phyloP scores from a whole-genome alignment of 1,140 invertebrate genomes.

The Orussus abietinus region DNA sequence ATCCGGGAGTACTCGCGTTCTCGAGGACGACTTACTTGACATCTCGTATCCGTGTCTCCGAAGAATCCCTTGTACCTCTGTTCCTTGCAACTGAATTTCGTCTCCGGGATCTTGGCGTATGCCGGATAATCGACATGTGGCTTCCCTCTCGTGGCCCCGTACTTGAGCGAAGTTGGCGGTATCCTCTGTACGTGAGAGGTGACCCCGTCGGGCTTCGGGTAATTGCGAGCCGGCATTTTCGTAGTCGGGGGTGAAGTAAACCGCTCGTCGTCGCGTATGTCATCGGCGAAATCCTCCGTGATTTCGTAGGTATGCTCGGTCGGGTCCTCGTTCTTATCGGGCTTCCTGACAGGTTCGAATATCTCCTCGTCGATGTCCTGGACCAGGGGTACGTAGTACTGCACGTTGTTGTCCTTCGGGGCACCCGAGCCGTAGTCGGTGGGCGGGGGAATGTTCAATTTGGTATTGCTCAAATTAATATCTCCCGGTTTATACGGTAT shows the following conservation, averaged over 20 bases:
- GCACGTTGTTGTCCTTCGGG: constrained; percentile 26
- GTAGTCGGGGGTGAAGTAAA: constrained; percentile 23
- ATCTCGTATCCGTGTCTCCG: constrained; percentile 79
- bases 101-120: constrained; percentile 70
- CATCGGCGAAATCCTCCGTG: constrained; percentile 29
- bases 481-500: no score
- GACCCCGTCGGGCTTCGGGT: constrained; percentile 22
- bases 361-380: constrained; percentile 32
- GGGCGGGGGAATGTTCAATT: constrained; percentile 6
- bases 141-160: constrained; percentile 68
- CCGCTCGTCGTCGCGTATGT: constrained; percentile 27
- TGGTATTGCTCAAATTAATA: no score
- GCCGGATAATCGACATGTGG: constrained; percentile 81
- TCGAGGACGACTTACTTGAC: constrained; percentile 67
- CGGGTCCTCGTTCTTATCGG: constrained; percentile 16
- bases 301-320: constrained; percentile 32
- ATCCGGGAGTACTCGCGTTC: no score
- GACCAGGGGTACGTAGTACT: constrained; percentile 39
- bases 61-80: constrained; percentile 89
- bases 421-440: constrained; percentile 11
- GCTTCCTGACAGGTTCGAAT: constrained; percentile 5
- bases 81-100: constrained; percentile 76
- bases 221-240: constrained; percentile 18
- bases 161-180: constrained; percentile 34
- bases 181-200: constrained; percentile 15